These are phyloP conservation scores for Harpalus rubripes DNA, from an alignment of 2,888 invertebrate genomes.

Conservation along the genomic window DNA sequence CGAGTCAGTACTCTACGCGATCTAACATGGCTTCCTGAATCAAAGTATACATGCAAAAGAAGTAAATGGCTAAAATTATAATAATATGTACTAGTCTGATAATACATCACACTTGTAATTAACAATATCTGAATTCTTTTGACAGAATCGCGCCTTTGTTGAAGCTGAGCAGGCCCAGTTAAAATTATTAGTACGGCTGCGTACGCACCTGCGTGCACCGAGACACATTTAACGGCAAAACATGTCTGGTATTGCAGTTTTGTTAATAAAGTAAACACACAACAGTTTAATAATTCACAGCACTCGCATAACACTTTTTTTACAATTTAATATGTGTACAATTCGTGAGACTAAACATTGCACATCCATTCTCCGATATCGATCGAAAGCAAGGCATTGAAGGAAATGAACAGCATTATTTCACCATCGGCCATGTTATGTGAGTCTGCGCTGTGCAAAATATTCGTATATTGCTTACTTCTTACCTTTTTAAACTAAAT, in stretches of 20 bases:
- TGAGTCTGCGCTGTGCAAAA: constrained; percentile 83
- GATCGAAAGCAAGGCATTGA: constrained; percentile 81
- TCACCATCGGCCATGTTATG: constrained; percentile 84
- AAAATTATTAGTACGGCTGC: constrained; percentile 94
- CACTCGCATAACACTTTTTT: constrained; percentile 70
- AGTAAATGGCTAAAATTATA: constrained; percentile 45
- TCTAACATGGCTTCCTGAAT: constrained; percentile 65
- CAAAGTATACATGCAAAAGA: constrained; percentile 61
- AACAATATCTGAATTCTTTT: constrained; percentile 69
- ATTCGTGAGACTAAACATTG: constrained; percentile 75
- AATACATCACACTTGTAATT: constrained; percentile 59
- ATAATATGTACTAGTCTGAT: constrained; percentile 51
- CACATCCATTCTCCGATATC: constrained; percentile 79
- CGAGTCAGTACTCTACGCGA: constrained; percentile 56
- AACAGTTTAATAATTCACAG: constrained; percentile 70
- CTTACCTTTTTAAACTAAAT: constrained; percentile 57
- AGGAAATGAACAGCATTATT: constrained; percentile 78
- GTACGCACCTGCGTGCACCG: constrained; percentile 95
- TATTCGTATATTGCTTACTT: constrained; percentile 57
- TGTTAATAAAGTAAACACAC: constrained; percentile 73
- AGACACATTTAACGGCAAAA: constrained; percentile 77
- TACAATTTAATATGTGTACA: constrained; percentile 73
- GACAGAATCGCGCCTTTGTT: constrained; percentile 76
- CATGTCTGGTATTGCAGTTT: constrained; percentile 76
- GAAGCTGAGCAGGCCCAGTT: constrained; percentile 91